These are phyloP conservation scores for Gryllus longicercus DNA, from an alignment of 2,888 invertebrate species.

Conservation along the genomic window DNA sequence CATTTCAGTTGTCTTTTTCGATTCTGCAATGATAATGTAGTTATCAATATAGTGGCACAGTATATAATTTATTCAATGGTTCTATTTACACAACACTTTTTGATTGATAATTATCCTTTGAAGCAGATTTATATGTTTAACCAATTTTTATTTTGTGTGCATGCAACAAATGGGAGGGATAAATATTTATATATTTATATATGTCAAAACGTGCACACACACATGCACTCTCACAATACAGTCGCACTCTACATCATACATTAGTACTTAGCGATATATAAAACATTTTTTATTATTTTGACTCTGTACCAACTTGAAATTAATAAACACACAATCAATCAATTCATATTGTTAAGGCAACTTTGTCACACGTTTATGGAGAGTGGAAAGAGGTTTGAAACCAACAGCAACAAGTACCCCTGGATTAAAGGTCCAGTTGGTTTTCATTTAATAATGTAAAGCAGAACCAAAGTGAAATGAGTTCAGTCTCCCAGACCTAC, in stretches of 20 bases:
- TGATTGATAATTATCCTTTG: slow-evolving; percentile 27
- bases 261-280: slow-evolving; percentile 34
- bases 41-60: slow-evolving; percentile 28
- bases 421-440: slow-evolving; percentile 27
- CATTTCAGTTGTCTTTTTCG: slow-evolving; percentile 21
- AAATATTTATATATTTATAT: slow-evolving; percentile 26
- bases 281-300: slow-evolving; percentile 34
- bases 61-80: slow-evolving; percentile 24
- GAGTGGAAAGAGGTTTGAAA: slow-evolving; percentile 38
- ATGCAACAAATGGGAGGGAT: slow-evolving; percentile 34
- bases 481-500: slow-evolving; percentile 21
- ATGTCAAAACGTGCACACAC: slow-evolving; percentile 30
- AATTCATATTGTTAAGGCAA: slow-evolving; percentile 38
- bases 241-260: slow-evolving; percentile 24
- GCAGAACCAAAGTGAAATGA: slow-evolving; percentile 29
- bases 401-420: slow-evolving; percentile 36
- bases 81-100: slow-evolving; percentile 29
- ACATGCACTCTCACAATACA: slow-evolving; percentile 26
- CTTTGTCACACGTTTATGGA: slow-evolving; percentile 37
- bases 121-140: slow-evolving; percentile 31
- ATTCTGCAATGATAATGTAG: slow-evolving; percentile 26
- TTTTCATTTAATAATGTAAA: slow-evolving; percentile 25
- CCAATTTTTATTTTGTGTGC: slow-evolving; percentile 31
- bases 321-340: slow-evolving; percentile 38
- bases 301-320: slow-evolving; percentile 37